Evolutionary conservation across 2,888 invertebrate species (phyloP).

Genomic region (Noctua janthina): DNA sequence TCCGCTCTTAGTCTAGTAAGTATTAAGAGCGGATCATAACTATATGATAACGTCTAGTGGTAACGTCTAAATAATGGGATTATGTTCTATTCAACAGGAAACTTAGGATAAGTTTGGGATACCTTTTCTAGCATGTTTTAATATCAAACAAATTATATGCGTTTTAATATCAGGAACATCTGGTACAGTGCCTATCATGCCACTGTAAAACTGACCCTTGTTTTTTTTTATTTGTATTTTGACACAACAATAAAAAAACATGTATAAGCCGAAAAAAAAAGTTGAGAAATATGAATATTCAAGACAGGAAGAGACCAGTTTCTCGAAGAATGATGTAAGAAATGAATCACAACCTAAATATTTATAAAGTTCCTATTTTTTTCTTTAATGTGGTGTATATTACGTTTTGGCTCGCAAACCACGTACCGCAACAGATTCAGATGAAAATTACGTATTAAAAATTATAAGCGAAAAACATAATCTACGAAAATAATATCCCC

Average conservation of each 20-base stretch:
- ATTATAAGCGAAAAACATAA: slow-evolving; percentile 50
- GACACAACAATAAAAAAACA: not conserved
- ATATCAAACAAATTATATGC: not conserved
- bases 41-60: too few species aligned
- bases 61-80: too few species aligned
- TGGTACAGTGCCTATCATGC: not conserved
- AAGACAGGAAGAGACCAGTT: not conserved
- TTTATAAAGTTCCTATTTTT: not conserved
- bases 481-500: slow-evolving; percentile 61
- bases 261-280: not conserved
- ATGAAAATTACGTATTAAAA: slow-evolving; percentile 30
- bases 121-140: not conserved
- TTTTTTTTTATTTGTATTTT: not conserved
- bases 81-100: not conserved
- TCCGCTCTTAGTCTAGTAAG: not conserved
- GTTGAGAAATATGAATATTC: not conserved
- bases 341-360: slow-evolving; percentile 9
- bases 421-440: not conserved
- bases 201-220: not conserved
- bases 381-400: slow-evolving; percentile 12
- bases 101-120: not conserved
- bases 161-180: not conserved
- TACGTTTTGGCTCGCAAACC: slow-evolving; percentile 19
- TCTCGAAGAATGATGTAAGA: not conserved
- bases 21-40: not conserved